phyloP scores from a whole-genome alignment of 2,888 invertebrate genomes.

The Nephrotoma guestfalica region DNA sequence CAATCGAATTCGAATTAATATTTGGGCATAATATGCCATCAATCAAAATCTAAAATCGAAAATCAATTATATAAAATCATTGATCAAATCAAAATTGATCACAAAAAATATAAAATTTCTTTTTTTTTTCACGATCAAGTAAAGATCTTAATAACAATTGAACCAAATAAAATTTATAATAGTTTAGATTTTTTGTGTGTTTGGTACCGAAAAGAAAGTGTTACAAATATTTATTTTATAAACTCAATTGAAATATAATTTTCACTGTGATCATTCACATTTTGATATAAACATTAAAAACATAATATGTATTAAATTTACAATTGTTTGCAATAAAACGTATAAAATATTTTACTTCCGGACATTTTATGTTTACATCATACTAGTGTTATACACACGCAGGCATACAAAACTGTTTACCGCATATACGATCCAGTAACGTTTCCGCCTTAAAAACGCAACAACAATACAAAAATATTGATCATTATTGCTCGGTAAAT shows the following conservation, averaged over 20 bases:
- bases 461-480: background rate
- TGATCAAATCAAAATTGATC: background rate
- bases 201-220: background rate
- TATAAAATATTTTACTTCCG: background rate
- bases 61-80: background rate
- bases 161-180: background rate
- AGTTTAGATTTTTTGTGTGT: background rate
- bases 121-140: background rate
- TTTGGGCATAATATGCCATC: background rate
- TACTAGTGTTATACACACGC: background rate
- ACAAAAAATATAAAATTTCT: background rate
- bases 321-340: background rate
- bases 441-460: background rate
- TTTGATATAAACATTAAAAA: background rate
- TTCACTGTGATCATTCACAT: background rate
- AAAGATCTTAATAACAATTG: background rate
- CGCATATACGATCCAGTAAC: background rate
- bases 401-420: background rate
- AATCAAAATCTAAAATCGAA: background rate
- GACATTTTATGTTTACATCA: background rate
- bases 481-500: background rate
- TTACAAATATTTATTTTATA: background rate
- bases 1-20: background rate
- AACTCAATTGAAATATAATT: background rate
- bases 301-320: background rate